Evolutionary conservation across 2,797 vertebrate genomes (phyloP).

Genomic region (Apogon hyalosoma): DNA sequence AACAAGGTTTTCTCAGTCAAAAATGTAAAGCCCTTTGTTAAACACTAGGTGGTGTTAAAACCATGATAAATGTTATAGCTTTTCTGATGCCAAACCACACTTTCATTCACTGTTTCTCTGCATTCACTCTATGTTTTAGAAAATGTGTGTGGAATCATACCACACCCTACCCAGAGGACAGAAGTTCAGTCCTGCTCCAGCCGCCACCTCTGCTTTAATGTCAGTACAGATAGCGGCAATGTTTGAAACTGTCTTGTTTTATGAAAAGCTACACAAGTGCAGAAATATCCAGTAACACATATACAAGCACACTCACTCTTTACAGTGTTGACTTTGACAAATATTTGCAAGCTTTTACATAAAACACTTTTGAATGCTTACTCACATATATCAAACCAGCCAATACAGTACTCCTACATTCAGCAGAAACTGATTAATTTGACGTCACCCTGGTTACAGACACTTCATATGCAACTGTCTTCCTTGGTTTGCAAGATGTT

Average conservation of each 20-base stretch:
- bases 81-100: conserved; percentile 7
- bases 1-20: neutral
- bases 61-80: conserved; percentile 20
- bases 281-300: conserved; percentile 28
- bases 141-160: conserved; percentile 62
- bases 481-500: conserved; percentile 14
- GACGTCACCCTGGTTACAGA: too few species aligned
- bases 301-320: neutral
- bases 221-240: conserved; percentile 64
- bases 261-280: conserved; percentile 27
- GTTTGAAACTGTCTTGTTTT: conserved; percentile 41
- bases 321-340: neutral
- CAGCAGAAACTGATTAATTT: too few species aligned
- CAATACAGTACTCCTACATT: too few species aligned
- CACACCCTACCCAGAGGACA: conserved; percentile 71
- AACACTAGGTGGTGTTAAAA: conserved; percentile 81
- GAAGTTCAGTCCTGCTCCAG: conserved; percentile 37
- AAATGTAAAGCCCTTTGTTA: conserved; percentile 25
- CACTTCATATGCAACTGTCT: conserved; percentile 6
- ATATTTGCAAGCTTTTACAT: conserved; percentile 4
- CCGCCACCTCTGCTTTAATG: conserved; percentile 43
- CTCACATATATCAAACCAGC: neutral
- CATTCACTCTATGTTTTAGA: conserved; percentile 56
- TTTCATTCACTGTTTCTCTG: conserved; percentile 7
- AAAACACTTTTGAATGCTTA: conserved; percentile 5